Conservation (phyloP, 2,888 invertebrate species). For the Teleiodes luculella region DNA sequence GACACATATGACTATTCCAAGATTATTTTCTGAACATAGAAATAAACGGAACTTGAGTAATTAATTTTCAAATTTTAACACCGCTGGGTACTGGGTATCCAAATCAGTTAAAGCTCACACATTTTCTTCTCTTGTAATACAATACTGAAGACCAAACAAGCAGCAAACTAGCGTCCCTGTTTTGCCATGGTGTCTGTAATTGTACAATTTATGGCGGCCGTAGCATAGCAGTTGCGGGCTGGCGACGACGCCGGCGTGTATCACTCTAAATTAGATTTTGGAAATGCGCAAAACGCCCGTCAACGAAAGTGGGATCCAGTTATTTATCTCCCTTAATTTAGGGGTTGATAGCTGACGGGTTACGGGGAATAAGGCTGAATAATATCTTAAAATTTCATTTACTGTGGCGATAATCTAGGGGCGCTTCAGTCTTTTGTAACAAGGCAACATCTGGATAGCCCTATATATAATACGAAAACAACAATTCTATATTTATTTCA, state of each 20-base stretch:
- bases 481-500: too few species aligned
- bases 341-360: neutral
- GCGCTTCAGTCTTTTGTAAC: too few species aligned
- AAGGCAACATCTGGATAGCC: too few species aligned
- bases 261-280: constrained; percentile 74
- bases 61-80: too few species aligned
- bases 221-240: constrained; percentile 68
- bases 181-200: constrained; percentile 66
- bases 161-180: constrained; percentile 54
- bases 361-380: neutral
- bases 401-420: too few species aligned
- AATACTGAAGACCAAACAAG: constrained; percentile 19
- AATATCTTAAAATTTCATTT: neutral
- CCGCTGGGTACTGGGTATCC: too few species aligned
- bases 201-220: constrained; percentile 73
- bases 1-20: too few species aligned
- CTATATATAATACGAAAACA: too few species aligned
- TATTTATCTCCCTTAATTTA: constrained; percentile 28
- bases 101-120: too few species aligned
- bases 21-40: too few species aligned
- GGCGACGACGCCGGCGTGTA: constrained; percentile 60
- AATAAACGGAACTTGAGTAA: too few species aligned
- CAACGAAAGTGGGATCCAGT: constrained; percentile 44
- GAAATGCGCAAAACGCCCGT: constrained; percentile 55
- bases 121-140: too few species aligned